phyloP scores from a whole-genome alignment of 2,888 invertebrate genomes.

The Mimas tiliae region DNA sequence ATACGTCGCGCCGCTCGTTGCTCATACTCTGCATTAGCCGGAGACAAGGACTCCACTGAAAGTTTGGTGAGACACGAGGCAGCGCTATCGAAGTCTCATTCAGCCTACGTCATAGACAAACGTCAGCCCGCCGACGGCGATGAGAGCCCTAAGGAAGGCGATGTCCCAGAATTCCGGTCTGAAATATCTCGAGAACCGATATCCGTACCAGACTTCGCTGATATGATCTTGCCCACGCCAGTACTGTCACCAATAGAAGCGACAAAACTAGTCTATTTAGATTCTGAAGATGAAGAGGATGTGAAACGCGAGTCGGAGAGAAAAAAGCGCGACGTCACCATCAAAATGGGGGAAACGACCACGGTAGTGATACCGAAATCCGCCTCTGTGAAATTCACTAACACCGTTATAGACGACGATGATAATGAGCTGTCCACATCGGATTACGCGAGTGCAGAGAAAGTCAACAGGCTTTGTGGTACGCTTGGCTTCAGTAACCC shows the following conservation, averaged over 20 bases:
- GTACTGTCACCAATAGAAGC: conserved; percentile 86
- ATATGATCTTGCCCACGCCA: conserved; percentile 74
- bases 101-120: conserved; percentile 83
- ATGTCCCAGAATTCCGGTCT: conserved; percentile 53
- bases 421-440: conserved; percentile 87
- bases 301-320: conserved; percentile 13
- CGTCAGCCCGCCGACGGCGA: conserved; percentile 50
- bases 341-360: conserved; percentile 62
- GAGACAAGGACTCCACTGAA: conserved; percentile 87
- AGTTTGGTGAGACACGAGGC: conserved; percentile 78
- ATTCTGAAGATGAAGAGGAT: conserved; percentile 87
- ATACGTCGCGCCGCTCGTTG: conserved; percentile 88
- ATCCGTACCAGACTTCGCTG: conserved; percentile 90
- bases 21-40: conserved; percentile 88
- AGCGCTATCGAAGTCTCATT: conserved; percentile 83
- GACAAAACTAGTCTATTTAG: conserved; percentile 88
- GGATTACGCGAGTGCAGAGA: conserved; percentile 91
- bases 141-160: conserved; percentile 60
- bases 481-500: conserved; percentile 89
- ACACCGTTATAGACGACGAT: conserved; percentile 79
- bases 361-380: conserved; percentile 83
- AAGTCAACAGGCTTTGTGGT: conserved; percentile 84
- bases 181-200: conserved; percentile 87
- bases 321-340: conserved; percentile 31
- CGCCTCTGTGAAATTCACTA: conserved; percentile 85